Evolutionary conservation across 2,113 vertebrate species (phyloP).

Genomic region (Sphaerodactylus townsendi): DNA sequence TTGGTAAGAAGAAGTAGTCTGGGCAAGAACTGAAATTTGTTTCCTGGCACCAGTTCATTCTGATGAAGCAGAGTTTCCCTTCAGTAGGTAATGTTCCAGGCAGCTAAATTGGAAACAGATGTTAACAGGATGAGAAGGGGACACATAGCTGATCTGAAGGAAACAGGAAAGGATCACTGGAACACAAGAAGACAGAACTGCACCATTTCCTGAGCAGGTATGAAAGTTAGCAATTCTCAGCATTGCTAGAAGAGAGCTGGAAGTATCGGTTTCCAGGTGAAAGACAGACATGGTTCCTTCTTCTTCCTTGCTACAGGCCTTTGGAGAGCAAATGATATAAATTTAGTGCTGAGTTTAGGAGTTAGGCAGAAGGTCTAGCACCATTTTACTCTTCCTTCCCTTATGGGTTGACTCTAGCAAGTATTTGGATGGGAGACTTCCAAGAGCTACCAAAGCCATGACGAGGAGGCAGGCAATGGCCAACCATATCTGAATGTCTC

Average conservation of each 20-base stretch:
- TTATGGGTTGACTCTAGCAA: no score
- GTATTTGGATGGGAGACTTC: no score
- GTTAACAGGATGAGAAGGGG: no score
- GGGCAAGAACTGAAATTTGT: background rate
- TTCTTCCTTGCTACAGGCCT: background rate
- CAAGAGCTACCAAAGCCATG: no score
- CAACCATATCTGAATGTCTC: no score
- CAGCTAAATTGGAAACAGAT: background rate
- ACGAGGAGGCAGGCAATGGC: no score
- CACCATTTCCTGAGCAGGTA: constrained; percentile 66
- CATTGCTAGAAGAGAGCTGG: constrained; percentile 21
- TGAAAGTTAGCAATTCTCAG: background rate
- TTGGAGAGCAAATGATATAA: background rate
- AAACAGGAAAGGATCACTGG: constrained; percentile 4
- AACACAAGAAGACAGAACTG: constrained; percentile 11
- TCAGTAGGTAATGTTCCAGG: background rate
- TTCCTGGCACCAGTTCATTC: background rate
- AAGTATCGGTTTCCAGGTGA: background rate
- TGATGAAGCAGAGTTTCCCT: background rate
- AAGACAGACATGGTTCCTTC: background rate
- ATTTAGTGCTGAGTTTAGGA: background rate
- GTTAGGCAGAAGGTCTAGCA: background rate
- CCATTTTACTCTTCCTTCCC: background rate
- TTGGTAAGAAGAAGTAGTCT: background rate
- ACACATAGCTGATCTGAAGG: background rate